Percentiles rank a stretch among this genome's conserved stretches.
phyloP scores from a whole-genome alignment of 1,140 invertebrate species.

The Drosophila setifemur region DNA sequence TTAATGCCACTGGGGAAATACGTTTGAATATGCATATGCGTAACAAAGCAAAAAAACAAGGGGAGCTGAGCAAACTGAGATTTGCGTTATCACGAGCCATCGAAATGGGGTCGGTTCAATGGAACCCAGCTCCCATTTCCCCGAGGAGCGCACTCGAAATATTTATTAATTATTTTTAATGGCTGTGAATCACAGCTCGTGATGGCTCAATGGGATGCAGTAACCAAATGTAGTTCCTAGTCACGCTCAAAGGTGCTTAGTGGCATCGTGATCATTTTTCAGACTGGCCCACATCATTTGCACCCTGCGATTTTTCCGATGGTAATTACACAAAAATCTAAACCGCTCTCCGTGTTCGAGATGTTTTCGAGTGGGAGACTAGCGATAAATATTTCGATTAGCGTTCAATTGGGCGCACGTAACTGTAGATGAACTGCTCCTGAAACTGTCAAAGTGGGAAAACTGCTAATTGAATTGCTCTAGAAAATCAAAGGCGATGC shows the following conservation, averaged over 20 bases:
- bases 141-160: not conserved
- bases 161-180: constrained; percentile 40
- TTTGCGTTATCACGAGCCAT: not conserved
- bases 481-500: constrained; percentile 19
- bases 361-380: constrained; percentile 10
- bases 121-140: not conserved
- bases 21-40: not conserved
- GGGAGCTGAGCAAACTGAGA: not conserved
- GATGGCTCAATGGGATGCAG: not conserved
- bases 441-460: constrained; percentile 11
- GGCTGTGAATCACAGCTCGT: not conserved
- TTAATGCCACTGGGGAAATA: not conserved
- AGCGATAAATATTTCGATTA: constrained; percentile 60
- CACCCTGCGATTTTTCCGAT: not conserved
- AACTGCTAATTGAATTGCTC: constrained; percentile 73
- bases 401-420: constrained; percentile 71
- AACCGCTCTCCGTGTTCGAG: constrained; percentile 30
- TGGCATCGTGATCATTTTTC: constrained; percentile 27
- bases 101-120: not conserved
- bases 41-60: not conserved
- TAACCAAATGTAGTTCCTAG: not conserved
- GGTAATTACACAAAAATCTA: constrained; percentile 34
- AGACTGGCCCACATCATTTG: not conserved
- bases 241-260: constrained; percentile 38
- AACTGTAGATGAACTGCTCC: constrained; percentile 61